These are phyloP conservation scores for Synanceia verrucosa DNA, from an alignment of 2,797 vertebrate species.

Conservation along the genomic window DNA sequence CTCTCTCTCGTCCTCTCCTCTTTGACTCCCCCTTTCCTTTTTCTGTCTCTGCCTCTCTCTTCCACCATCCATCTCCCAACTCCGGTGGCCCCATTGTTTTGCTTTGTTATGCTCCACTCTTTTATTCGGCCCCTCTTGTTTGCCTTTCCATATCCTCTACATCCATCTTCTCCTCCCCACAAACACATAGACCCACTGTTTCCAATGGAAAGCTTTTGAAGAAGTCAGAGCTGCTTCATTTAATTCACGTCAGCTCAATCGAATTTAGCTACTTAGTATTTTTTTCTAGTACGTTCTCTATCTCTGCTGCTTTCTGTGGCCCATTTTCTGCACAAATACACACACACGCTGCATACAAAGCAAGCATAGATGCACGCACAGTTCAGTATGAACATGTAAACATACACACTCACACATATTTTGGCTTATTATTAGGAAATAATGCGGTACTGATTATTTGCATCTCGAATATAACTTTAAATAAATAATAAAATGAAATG, in stretches of 20 bases:
- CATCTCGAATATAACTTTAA: not conserved
- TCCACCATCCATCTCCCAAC: slow-evolving; percentile 68
- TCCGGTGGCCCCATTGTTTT: slow-evolving; percentile 61
- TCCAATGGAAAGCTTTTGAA: slow-evolving; percentile 45
- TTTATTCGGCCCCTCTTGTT: slow-evolving; percentile 67
- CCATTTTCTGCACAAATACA: not conserved
- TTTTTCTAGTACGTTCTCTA: slow-evolving; percentile 35
- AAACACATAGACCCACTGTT: slow-evolving; percentile 17
- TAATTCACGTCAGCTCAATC: slow-evolving; percentile 62
- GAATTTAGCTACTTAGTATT: slow-evolving; percentile 52
- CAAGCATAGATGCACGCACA: not conserved
- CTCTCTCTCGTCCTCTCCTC: slow-evolving; percentile 17
- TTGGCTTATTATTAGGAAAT: not conserved
- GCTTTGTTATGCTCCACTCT: slow-evolving; percentile 73
- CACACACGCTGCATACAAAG: not conserved
- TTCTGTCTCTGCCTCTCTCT: slow-evolving; percentile 56
- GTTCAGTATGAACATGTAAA: not conserved
- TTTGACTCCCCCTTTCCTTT: slow-evolving; percentile 19
- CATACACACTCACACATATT: not conserved
- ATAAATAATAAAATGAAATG: not conserved
- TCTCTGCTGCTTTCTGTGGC: not conserved
- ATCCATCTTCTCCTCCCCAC: slow-evolving; percentile 45
- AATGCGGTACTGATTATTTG: not conserved
- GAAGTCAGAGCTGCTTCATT: slow-evolving; percentile 57
- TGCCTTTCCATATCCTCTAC: slow-evolving; percentile 49